Base-by-base conservation (phyloP, 2,797 vertebrate species). In the Cynodonichthys magdalenae region DNA sequence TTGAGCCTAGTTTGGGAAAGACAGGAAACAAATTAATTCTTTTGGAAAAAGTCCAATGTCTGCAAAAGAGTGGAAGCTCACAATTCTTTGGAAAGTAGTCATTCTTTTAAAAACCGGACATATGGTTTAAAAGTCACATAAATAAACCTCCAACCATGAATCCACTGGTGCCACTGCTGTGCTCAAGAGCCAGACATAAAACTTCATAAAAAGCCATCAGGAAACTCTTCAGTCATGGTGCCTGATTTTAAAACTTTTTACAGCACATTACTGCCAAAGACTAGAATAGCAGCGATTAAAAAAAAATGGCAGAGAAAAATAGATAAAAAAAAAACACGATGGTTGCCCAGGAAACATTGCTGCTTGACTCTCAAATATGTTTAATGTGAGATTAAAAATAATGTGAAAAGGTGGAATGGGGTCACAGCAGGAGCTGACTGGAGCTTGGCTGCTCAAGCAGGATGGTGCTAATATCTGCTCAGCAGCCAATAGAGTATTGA, bases 401-500 rank as follows among this genome's bases (percentile, higher is more conserved):
- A 63, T 29, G 42, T 65, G 14, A 9, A 69, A 41, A 50, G 29
- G 53, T 60, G 6, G 39, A 54, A 14, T 34, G 44, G 1, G 44
- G 17, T 41, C 0, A 8, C 58, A 47, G 68, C 18, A 15, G 53
- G 48, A 36, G 54, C 56, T 57, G 53, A 69, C 51, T 61, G 59
- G 62, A 27, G 61, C 53, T 50, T 19, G 24, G 17, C 44, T 61
- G 54, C 62, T 71, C 34, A n/a, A 54, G 51, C 62, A 51, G 48
- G 24, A 12, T 51, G 48, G 36, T 47, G 44, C 36, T 77, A 53
- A 41, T 55, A 52, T 66, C 54, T 56, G 56, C 39, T 15, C 69
- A 56, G 80, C 72, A 51, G 74, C 69, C 67, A 46, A 34, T 27
- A 18, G 29, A 14, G 62, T 82, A 80, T 84, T 66, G 74, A 85